Evolutionary conservation across 2,888 invertebrate species (phyloP).

Genomic region (Hyposoter dolosus): DNA sequence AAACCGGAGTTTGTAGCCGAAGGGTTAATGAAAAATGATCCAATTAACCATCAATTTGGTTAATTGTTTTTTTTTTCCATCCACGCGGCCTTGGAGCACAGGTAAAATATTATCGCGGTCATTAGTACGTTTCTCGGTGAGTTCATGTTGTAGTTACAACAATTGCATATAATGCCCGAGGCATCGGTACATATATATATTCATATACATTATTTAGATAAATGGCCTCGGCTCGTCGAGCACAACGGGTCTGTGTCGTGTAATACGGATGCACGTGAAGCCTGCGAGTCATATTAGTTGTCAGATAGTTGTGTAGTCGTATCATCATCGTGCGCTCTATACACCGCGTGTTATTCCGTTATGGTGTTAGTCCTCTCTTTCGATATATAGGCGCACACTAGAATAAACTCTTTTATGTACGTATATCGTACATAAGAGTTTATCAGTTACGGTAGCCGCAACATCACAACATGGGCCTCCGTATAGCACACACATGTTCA

Average conservation of each 20-base stretch:
- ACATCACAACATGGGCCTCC: conserved; percentile 24
- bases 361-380: neutral
- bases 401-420: neutral
- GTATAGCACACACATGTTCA: conserved; percentile 48
- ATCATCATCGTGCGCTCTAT: conserved; percentile 24
- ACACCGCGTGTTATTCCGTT: conserved; percentile 5
- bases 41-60: neutral
- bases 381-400: neutral
- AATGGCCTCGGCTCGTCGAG: conserved; percentile 62
- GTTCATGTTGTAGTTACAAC: conserved; percentile 16
- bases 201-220: conserved; percentile 62
- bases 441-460: conserved; percentile 57
- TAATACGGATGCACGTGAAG: conserved; percentile 50
- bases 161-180: conserved; percentile 39
- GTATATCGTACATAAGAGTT: conserved; percentile 22
- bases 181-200: conserved; percentile 35
- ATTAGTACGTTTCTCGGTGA: conserved; percentile 31
- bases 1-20: too few species aligned
- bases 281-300: conserved; percentile 22
- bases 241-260: conserved; percentile 50
- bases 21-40: neutral
- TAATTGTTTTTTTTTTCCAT: neutral
- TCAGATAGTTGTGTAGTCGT: conserved; percentile 41
- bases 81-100: conserved; percentile 6
- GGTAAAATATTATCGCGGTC: conserved; percentile 53